phyloP scores from a whole-genome alignment of 2,113 vertebrate genomes.

The Ornithorhynchus anatinus region DNA sequence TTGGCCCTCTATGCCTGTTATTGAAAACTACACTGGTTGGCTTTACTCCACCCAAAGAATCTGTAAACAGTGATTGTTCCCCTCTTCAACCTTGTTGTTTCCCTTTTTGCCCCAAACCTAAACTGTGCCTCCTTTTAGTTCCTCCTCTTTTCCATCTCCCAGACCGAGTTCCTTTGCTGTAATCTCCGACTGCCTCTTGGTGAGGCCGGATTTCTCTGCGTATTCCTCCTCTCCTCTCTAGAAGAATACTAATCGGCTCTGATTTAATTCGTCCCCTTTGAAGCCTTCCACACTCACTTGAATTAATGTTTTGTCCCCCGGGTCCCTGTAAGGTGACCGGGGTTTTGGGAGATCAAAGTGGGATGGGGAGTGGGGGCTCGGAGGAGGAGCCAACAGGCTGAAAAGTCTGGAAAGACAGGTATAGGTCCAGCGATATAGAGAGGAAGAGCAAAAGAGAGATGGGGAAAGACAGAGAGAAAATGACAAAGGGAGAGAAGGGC shows the following conservation, averaged over 20 bases:
- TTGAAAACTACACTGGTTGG: no score
- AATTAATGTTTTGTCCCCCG: background rate
- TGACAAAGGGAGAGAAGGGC: background rate
- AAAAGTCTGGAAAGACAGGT: background rate
- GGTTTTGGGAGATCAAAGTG: no score
- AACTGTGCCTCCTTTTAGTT: no score
- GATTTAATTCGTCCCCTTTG: background rate
- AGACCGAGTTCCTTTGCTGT: no score
- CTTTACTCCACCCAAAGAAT: slow-evolving; percentile 43
- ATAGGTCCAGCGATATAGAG: background rate
- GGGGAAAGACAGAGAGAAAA: background rate
- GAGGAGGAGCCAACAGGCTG: no score
- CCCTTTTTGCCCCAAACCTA: no score
- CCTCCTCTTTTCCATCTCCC: no score
- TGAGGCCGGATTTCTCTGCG: no score
- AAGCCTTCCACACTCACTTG: background rate
- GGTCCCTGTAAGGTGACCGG: background rate
- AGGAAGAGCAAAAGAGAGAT: background rate
- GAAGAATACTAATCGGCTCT: background rate
- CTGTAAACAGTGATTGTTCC: no score
- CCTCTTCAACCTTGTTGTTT: no score
- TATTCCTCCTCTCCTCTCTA: background rate
- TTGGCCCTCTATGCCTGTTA: slow-evolving; percentile 49
- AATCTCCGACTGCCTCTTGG: no score
- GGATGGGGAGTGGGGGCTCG: no score